Evolutionary conservation across 2,888 invertebrate species (phyloP).

Genomic region (Steinernema hermaphroditum): DNA sequence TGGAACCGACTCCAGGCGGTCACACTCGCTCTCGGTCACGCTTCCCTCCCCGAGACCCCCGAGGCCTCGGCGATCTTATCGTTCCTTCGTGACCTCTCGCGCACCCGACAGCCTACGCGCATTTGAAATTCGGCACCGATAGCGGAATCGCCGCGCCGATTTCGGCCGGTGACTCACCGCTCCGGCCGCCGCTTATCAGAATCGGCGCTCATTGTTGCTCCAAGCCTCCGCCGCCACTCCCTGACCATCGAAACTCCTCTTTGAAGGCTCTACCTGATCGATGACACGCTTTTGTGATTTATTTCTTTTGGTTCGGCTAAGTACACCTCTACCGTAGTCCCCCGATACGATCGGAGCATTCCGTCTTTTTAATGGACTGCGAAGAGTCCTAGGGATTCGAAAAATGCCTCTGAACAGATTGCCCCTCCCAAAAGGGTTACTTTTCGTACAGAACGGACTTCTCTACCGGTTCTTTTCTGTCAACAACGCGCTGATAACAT

Average conservation of each 20-base stretch:
- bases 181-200: slow-evolving; percentile 12
- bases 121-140: slow-evolving; percentile 23
- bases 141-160: background rate
- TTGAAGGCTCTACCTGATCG: background rate
- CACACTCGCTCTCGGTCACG: slow-evolving; percentile 13
- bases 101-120: background rate
- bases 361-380: background rate
- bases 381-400: background rate
- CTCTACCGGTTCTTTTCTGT: background rate
- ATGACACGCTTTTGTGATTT: background rate
- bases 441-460: background rate
- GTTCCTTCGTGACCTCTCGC: slow-evolving; percentile 27
- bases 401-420: background rate
- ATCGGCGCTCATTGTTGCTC: background rate
- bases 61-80: slow-evolving; percentile 26
- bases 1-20: background rate
- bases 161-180: slow-evolving; percentile 3
- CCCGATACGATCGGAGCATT: background rate
- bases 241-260: background rate
- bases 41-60: background rate
- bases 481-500: slow-evolving; percentile 21
- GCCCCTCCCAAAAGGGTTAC: background rate
- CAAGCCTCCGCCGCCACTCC: background rate
- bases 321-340: background rate
- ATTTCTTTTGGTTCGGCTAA: background rate